Evolutionary conservation across 1,140 invertebrate species (phyloP), one percentile per base, ranked within the genome.

Genomic region (Caenorhabditis latens): DNA sequence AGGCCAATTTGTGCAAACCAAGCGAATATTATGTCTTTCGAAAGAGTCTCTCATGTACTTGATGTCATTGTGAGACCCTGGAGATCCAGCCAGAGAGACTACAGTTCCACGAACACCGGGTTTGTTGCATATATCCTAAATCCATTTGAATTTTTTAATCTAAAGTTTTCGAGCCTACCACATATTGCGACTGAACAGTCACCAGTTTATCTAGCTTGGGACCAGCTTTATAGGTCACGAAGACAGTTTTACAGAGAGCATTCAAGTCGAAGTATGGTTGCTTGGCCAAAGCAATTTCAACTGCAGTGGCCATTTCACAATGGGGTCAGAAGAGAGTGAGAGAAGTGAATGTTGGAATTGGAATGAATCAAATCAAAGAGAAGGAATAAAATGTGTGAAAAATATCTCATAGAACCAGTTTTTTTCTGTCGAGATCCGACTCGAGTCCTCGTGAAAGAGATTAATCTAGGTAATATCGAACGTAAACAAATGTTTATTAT

Each of bases 1-100:
- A 43, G 71, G 50, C 58, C 84, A 65, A 82, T 75, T 71, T 4
- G 67, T 40, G 9, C 67, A 75, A 19, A 75, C 42, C 11, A 75
- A 48, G 46, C 67, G 67, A 75, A 75, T 75, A 75, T 75, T 75
- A 19, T 75, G 67, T n/a, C 46, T 75, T 46, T 75, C 67, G n/a
- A 75, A 75, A 7, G 40, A 48, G 19, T 75, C 67, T 48, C 67
- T 75, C 67, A 75, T 75, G 24, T 75, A 75, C n/a, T 75, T 75
- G 67, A 75, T 75, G 9, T 75, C 67, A 48, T 75, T 75, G 19
- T 75, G 67, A 11, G 67, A 75, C 46, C 67, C 67, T 19, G 67
- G 67, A 13, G 67, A 75, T 11, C 67, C 67, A 21, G 42, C 16
- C 42, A 75, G n/a, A 8, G 67, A 75, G 19, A 75, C 43, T n/a